phyloP scores from a whole-genome alignment of 2,797 vertebrate genomes.

The Enteromius afrohamiltoni region DNA sequence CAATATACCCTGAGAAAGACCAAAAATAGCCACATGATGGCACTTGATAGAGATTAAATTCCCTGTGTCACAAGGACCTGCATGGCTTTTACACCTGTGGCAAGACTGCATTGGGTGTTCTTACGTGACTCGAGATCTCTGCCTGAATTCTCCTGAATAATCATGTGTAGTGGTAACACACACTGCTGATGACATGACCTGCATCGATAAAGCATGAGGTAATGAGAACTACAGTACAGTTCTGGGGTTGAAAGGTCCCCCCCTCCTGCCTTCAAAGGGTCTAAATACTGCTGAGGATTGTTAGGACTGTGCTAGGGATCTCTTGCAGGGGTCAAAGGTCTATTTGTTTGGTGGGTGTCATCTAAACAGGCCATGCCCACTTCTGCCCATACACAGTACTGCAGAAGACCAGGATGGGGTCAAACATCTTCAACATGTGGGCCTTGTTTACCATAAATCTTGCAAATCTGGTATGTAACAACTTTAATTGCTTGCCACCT shows the following conservation, averaged over 20 bases:
- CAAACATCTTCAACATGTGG: constrained; percentile 55
- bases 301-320: constrained; percentile 64
- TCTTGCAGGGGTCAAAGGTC: constrained; percentile 71
- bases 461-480: constrained; percentile 67
- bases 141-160: constrained; percentile 54
- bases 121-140: constrained; percentile 15
- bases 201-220: constrained; percentile 79
- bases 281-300: constrained; percentile 68
- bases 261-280: constrained; percentile 57
- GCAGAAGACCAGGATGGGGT: constrained; percentile 61
- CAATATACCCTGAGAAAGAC: constrained; percentile 6
- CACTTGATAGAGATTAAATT: constrained; percentile 21
- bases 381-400: constrained; percentile 65
- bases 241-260: constrained; percentile 60
- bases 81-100: constrained; percentile 10
- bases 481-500: constrained; percentile 62
- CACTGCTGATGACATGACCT: constrained; percentile 64
- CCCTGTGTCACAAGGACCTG: constrained; percentile 21
- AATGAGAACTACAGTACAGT: constrained; percentile 67
- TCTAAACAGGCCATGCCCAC: constrained; percentile 67
- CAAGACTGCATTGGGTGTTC: constrained; percentile 25
- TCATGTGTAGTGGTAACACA: constrained; percentile 54
- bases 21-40: constrained; percentile 14
- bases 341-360: constrained; percentile 68
- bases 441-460: constrained; percentile 63